Evolutionary conservation across 2,888 invertebrate genomes (phyloP), one percentile per base, ranked within the genome.

Genomic region (Fragum fragum): DNA sequence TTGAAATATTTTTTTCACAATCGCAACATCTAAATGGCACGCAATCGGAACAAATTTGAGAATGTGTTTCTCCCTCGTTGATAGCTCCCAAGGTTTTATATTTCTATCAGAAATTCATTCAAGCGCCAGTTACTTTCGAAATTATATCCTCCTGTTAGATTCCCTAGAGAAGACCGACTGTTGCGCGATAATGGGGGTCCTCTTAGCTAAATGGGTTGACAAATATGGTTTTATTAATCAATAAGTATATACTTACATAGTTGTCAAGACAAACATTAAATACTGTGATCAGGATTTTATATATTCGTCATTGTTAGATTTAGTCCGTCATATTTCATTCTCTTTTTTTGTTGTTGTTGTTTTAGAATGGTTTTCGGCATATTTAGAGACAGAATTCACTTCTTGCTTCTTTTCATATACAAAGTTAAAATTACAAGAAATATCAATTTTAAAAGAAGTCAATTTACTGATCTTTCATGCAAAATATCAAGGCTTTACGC

Each of bases 91-190:
- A 63, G 63, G 63, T 63, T 63, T 63, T 32, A 63, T 14, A 63
- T 63, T 63, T 29, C 29, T 61, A n/a, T 29, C 36, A 42, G 9
- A 66, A n/a, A 66, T 66, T 66, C 2, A 21, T 42, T 23, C 21
- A 42, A 66, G 23, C 42, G 66, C 7, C 66, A 66, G 66, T 42
- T 36, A 42, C 42, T 66, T 42, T 66, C 42, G 66, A 42, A 66
- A 66, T 42, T 6, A n/a, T 39, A 66, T 66, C 66, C 42, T 0
- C 23, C 42, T 18, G 36, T 23, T 18, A 6, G 32, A 16, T 39
- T 66, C 66, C 66, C 66, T 42, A 9, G 39, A 21, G 66, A 32
- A 61, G 32, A 61, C 47, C 47, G 47, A 9, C 32, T 47, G 47
- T 16, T 9, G 14, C 47, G 47, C 14, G 47, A 47, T 47, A 47